Conservation (phyloP, 2,797 vertebrate genomes). For the Pseudomugil tenellus region DNA sequence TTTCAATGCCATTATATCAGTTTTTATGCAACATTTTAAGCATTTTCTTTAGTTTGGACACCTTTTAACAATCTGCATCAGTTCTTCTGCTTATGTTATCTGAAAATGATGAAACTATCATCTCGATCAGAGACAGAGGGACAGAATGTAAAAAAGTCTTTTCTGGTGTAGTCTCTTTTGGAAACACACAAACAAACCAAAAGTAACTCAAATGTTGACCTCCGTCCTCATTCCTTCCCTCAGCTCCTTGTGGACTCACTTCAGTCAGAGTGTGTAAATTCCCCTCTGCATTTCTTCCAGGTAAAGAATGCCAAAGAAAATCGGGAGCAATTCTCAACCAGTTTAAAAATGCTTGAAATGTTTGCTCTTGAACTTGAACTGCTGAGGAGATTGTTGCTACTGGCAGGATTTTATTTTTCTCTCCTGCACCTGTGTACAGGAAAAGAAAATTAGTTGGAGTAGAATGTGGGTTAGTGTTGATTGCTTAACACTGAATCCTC, state of each 20-base stretch:
- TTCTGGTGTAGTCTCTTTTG: slow-evolving; percentile 33
- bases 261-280: slow-evolving; percentile 72
- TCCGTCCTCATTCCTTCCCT: slow-evolving; percentile 57
- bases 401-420: slow-evolving; percentile 60
- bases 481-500: slow-evolving; percentile 54
- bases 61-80: too few species aligned
- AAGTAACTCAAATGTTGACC: slow-evolving; percentile 59
- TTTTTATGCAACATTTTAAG: slow-evolving; percentile 1
- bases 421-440: slow-evolving; percentile 66
- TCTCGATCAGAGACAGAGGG: slow-evolving; percentile 21
- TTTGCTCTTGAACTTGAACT: slow-evolving; percentile 77
- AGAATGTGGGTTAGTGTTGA: slow-evolving; percentile 51
- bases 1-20: too few species aligned
- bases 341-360: slow-evolving; percentile 80
- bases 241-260: slow-evolving; percentile 61
- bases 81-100: slow-evolving; percentile 12
- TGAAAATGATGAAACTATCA: slow-evolving; percentile 35
- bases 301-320: slow-evolving; percentile 76
- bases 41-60: neutral
- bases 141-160: slow-evolving; percentile 34
- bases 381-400: slow-evolving; percentile 66
- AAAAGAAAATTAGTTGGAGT: slow-evolving; percentile 62
- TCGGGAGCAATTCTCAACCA: slow-evolving; percentile 74
- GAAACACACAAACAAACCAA: neutral
- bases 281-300: slow-evolving; percentile 72